Conservation (phyloP, 2,888 invertebrate genomes). For the Corythucha ciliata region DNA sequence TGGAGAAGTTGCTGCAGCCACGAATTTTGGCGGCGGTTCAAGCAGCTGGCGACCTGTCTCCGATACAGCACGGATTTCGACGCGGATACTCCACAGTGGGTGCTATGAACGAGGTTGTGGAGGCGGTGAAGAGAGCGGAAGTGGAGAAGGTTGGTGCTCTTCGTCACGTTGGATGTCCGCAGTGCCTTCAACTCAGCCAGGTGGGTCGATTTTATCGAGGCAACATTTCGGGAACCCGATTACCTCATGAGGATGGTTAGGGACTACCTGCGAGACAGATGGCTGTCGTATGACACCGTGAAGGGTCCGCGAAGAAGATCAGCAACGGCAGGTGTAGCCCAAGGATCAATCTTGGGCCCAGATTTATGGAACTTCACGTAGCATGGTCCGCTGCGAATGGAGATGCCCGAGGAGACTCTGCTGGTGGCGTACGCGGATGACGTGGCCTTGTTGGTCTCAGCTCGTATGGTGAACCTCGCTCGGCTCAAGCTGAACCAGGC, state of each 20-base stretch:
- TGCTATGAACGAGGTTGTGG: constrained; percentile 24
- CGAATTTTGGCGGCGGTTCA: constrained; percentile 32
- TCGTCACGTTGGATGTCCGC: constrained; percentile 17
- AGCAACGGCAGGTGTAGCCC: constrained; percentile 29
- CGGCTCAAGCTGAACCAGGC: constrained; percentile 18
- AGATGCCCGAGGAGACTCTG: constrained; percentile 13
- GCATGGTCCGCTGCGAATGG: constrained; percentile 21
- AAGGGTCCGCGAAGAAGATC: constrained; percentile 1
- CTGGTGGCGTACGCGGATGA: constrained; percentile 17
- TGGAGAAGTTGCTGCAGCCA: constrained; percentile 32
- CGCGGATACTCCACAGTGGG: constrained; percentile 29
- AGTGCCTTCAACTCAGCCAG: neutral
- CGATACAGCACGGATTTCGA: constrained; percentile 31
- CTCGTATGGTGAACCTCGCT: constrained; percentile 14
- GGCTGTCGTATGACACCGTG: constrained; percentile 4
- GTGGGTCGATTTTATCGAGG: neutral
- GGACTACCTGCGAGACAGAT: constrained; percentile 1
- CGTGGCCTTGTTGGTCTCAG: constrained; percentile 1
- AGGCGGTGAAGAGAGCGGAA: constrained; percentile 4
- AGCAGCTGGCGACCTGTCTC: constrained; percentile 28
- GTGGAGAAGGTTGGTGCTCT: neutral
- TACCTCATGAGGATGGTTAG: neutral
- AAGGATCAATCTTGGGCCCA: constrained; percentile 32
- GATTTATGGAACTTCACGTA: constrained; percentile 33
- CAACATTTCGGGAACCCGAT: neutral